Evolutionary conservation across 2,797 vertebrate genomes (phyloP), one percentile per base, ranked within the genome.

Genomic region (Coreius guichenoti): DNA sequence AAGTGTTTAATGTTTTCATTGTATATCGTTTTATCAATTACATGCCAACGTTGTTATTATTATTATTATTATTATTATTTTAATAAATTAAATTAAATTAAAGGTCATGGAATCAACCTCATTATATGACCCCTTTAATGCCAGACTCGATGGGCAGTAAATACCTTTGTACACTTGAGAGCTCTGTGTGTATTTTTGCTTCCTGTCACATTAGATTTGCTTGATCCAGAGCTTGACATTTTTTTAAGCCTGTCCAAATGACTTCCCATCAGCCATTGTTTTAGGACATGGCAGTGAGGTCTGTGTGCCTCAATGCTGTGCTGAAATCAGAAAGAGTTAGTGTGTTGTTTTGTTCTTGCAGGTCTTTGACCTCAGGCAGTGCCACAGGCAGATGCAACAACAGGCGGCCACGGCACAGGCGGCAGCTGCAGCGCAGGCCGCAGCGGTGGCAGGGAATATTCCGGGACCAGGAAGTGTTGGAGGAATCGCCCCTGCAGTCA

Each of bases 321-420:
- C 23, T 49, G 31, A 33, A 54, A 26, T 23, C 47, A 67, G 80
- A 49, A 36, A 21, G n/a, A 45, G 26, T 26, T n/a, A 76, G 72
- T 29, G 47, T 76, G 77, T 88, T 72, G 67, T 39, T 26, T 17
- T 33, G 26, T 58, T 33, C 43, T 63, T 73, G 36, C 85, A 96
- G 95, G 95, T 96, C 73, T 97, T 96, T 29, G 95, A 95, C 90
- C 91, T 96, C 79, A 90, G 95, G 47, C 95, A 95, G 92, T 96
- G 95, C 84, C 93, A 96, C 88, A 92, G 95, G 33, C 95, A 96
- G 93, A 96, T 96, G 95, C 96, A 96, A 92, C 95, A 95, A 87
- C 96, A 96, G 84, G 95, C 95, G 0, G 96, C 96, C 1, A 96
- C 95, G 0, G 96, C 95, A 0, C 95, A 95, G 84, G 95, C 95